Evolutionary conservation across 2,113 vertebrate genomes (phyloP), one percentile per base, ranked within the genome.

Genomic region (Paramisgurnus dabryanus): DNA sequence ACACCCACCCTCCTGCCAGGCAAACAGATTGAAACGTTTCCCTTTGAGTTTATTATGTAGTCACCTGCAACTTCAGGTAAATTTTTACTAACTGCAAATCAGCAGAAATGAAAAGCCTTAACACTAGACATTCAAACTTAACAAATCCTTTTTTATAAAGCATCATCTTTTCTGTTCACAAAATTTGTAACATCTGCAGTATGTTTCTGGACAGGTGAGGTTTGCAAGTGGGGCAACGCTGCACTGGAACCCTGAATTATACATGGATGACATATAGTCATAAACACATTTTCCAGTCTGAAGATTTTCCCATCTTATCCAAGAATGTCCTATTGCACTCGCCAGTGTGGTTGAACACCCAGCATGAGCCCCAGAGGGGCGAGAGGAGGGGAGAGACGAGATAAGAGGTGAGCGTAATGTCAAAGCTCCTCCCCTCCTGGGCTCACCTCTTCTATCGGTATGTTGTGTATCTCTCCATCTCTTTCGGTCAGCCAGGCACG

Each of bases 261-360:
- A 67, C 83, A 71, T 58, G 76, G 83, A 76, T 73, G 57, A 78
- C 75, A 78, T 53, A 71, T 40, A 77, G 63, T 75, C 67, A 81
- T 79, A 73, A 86, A 78, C 69, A 71, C 74, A 47, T 82, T 86
- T 81, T 77, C 67, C 72, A 82, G 71, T 82, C 80, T 53, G 57
- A 58, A 58, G 67, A 80, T 63, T 81, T 82, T 64, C 63, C 50
- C 61, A 40, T 83, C 67, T 76, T 67, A 78, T 80, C 40, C 58
- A 71, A 64, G 34, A 58, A 78, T 58, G 60, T 83, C 73, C 83
- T 79, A 72, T 60, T 17, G 39, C 49, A 61, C 68, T 74, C 45
- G 45, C 34, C 10, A 40, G 50, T 67, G 65, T 78, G 76, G 83
- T 78, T 70, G 81, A 86, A 83, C 79, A 73, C 63, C 5, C 67